phyloP scores from a whole-genome alignment of 2,888 invertebrate species.

The Eupithecia insigniata region DNA sequence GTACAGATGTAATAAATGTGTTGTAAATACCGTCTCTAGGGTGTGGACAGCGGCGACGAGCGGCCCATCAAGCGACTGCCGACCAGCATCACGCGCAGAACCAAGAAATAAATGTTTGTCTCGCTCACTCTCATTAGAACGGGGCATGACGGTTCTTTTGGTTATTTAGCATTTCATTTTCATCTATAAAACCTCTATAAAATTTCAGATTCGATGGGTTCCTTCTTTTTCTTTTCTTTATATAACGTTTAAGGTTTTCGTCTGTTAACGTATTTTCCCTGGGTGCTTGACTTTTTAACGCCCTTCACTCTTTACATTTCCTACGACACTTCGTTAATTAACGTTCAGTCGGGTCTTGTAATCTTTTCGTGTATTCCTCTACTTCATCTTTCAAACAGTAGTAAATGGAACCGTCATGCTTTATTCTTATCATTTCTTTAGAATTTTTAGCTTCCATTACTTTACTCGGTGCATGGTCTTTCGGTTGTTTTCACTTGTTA shows the following conservation, averaged over 20 bases:
- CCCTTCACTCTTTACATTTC: background rate
- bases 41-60: slow-evolving; percentile 79
- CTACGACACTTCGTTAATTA: background rate
- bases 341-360: background rate
- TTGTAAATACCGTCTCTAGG: slow-evolving; percentile 62
- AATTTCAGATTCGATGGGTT: background rate
- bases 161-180: background rate
- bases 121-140: slow-evolving; percentile 44
- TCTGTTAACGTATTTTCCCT: background rate
- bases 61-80: slow-evolving; percentile 72
- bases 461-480: slow-evolving; percentile 35
- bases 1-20: slow-evolving; percentile 31
- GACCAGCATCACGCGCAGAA: slow-evolving; percentile 76
- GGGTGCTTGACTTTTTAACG: background rate
- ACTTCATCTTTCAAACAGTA: background rate
- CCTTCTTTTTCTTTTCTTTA: background rate
- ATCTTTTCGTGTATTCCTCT: background rate
- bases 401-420: slow-evolving; percentile 9
- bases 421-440: slow-evolving; percentile 8
- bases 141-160: slow-evolving; percentile 23
- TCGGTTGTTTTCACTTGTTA: slow-evolving; percentile 14
- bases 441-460: slow-evolving; percentile 23
- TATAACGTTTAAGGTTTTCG: too few relatives aligned
- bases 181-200: background rate
- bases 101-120: slow-evolving; percentile 83